Conservation (phyloP, 2,113 vertebrate genomes). For the Talpa occidentalis region DNA sequence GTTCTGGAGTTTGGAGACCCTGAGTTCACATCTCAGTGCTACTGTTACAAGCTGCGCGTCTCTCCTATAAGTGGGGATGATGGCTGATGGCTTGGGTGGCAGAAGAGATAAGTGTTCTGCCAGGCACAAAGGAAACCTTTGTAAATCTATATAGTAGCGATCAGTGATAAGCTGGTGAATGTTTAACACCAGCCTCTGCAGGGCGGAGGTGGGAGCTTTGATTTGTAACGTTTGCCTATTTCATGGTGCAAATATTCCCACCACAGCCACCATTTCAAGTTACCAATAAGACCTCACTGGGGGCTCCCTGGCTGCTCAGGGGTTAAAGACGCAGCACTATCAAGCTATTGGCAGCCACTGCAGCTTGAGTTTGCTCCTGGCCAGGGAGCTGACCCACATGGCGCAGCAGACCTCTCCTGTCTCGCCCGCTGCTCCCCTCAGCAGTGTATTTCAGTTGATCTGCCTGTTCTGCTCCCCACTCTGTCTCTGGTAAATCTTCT, state of each 20-base stretch:
- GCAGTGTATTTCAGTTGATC: too few species aligned
- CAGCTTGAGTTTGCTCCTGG: too few species aligned
- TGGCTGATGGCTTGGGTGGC: neutral
- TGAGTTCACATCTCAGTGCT: neutral
- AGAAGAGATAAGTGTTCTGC: neutral
- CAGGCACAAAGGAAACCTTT: neutral
- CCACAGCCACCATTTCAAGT: neutral
- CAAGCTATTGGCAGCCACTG: too few species aligned
- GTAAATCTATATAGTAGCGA: too few species aligned
- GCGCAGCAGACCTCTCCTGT: too few species aligned
- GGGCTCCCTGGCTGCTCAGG: too few species aligned
- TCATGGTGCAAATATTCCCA: neutral
- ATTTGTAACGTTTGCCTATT: neutral
- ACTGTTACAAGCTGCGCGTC: neutral
- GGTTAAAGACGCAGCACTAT: too few species aligned
- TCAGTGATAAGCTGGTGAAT: neutral
- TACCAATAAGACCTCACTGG: neutral
- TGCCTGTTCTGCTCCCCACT: too few species aligned
- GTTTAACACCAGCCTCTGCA: neutral
- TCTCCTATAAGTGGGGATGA: neutral
- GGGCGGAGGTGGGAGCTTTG: neutral
- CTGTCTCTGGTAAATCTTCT: too few species aligned
- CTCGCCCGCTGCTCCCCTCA: too few species aligned
- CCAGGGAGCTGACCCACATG: too few species aligned
- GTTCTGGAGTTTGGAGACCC: neutral